Conservation (phyloP, 2,888 invertebrate genomes). For the Mellilla xanthometata region DNA sequence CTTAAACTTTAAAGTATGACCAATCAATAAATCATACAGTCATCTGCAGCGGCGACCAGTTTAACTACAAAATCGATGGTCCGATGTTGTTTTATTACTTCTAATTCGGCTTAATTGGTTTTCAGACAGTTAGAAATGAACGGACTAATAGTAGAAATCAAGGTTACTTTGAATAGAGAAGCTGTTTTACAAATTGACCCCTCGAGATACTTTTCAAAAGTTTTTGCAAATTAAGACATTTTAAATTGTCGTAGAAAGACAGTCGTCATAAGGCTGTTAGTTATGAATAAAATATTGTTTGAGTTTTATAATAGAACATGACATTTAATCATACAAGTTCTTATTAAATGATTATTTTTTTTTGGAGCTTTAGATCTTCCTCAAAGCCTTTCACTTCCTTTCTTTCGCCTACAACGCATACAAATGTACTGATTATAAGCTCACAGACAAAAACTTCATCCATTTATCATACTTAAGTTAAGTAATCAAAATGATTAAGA, state of each 20-base stretch:
- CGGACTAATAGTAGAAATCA: conserved; percentile 18
- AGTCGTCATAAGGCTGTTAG: too few species aligned
- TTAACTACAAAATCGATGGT: conserved; percentile 17
- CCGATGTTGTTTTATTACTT: conserved; percentile 27
- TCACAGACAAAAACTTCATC: conserved; percentile 3
- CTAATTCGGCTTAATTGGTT: conserved; percentile 28
- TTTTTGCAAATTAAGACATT: conserved; percentile 8
- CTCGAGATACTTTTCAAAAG: conserved; percentile 12
- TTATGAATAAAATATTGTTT: too few species aligned
- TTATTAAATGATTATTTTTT: not conserved
- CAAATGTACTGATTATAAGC: not conserved
- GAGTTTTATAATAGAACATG: too few species aligned
- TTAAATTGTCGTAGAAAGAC: not conserved
- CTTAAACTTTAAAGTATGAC: conserved; percentile 20
- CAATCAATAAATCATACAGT: conserved; percentile 22
- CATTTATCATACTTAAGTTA: conserved; percentile 15
- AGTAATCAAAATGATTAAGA: conserved; percentile 22
- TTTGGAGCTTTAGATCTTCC: too few species aligned
- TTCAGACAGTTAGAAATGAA: conserved; percentile 13
- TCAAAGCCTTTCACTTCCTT: not conserved
- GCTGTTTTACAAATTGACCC: conserved; percentile 18
- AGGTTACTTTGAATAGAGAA: conserved; percentile 10
- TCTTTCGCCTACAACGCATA: not conserved
- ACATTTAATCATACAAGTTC: too few species aligned
- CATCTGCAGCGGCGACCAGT: conserved; percentile 15